phyloP scores from a whole-genome alignment of 2,113 vertebrate genomes.

The Centropus unirufus region DNA sequence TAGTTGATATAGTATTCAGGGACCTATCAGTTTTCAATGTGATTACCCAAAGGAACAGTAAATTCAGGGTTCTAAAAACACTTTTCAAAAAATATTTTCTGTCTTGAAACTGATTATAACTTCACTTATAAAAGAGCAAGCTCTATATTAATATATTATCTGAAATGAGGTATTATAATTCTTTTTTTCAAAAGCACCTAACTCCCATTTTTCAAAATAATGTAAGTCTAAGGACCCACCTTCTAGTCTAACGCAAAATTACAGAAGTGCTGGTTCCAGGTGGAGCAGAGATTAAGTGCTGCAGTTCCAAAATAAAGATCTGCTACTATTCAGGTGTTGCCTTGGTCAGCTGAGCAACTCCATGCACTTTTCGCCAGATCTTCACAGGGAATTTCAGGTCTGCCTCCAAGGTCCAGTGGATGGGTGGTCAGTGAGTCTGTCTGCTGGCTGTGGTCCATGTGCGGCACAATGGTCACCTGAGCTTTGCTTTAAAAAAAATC shows the following conservation, averaged over 20 bases:
- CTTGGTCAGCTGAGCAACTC: neutral
- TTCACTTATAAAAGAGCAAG: neutral
- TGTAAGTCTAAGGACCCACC: neutral
- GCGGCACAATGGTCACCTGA: rapidly evolving
- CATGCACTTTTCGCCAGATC: neutral
- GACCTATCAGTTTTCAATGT: neutral
- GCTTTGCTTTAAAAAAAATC: neutral
- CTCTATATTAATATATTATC: neutral
- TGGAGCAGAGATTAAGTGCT: neutral
- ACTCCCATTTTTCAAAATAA: neutral
- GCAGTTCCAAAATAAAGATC: neutral
- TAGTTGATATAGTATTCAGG: neutral
- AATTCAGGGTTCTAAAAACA: neutral
- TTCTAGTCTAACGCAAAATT: neutral
- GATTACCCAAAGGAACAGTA: neutral
- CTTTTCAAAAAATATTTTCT: neutral
- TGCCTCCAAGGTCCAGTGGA: neutral
- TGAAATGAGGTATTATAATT: neutral
- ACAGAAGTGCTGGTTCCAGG: neutral
- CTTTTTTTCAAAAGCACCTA: neutral
- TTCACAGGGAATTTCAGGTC: neutral
- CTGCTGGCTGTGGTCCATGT: rapidly evolving
- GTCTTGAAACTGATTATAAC: neutral
- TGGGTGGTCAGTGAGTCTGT: neutral
- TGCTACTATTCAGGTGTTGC: neutral